Base-by-base conservation (phyloP, 2,888 invertebrate species). In the Brassicogethes aeneus region DNA sequence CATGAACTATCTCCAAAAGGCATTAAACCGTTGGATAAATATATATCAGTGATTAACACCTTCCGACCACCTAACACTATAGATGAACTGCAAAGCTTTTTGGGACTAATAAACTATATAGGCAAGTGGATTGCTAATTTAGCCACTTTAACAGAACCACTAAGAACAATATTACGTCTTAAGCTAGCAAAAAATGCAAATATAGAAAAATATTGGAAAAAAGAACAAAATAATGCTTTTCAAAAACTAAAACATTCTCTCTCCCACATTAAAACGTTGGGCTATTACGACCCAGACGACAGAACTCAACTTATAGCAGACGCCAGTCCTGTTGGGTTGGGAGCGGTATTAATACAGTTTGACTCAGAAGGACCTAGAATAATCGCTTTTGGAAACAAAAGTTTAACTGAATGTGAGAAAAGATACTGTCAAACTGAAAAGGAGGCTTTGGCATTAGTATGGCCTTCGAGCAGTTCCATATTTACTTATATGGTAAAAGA, bases 341-440 rank as follows among this genome's bases (percentile, higher is more conserved):
- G 56, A 12, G 48, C 48, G 2, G 49, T 57, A 8, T 38, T 57
- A 15, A 30, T 55, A 3, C 57, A 59, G 34, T 42, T 44, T 33
- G 45, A 52, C 17, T n/a, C 40, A 15, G 12, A 39, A 3, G 44
- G 49, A 14, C 48, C 50, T 3, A 41, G 50, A 39, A 44, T 54
- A 13, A 54, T 57, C 16, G 43, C 48, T 14, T 57, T 46, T 42
- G 54, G 50, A 15, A 55, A 51, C 40, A 54, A 51, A 42, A 56
- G 45, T 32, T 31, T 55, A 15, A 42, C 51, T 5, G 50, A 55
- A 7, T 45, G 45, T 15, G 52, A 56, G 35, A 52, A 44, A 38
- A 30, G 52, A 10, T 60, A 62, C 47, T 68, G 56, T 5, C 60
- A 62, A 44, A 57, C 57, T 3, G 60, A 61, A 47, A 57, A 57